A percentile compares a stretch with the other conserved stretches of the same genome.
phyloP scores from a whole-genome alignment of 2,797 vertebrate genomes.

The Myripristis jacobus region DNA sequence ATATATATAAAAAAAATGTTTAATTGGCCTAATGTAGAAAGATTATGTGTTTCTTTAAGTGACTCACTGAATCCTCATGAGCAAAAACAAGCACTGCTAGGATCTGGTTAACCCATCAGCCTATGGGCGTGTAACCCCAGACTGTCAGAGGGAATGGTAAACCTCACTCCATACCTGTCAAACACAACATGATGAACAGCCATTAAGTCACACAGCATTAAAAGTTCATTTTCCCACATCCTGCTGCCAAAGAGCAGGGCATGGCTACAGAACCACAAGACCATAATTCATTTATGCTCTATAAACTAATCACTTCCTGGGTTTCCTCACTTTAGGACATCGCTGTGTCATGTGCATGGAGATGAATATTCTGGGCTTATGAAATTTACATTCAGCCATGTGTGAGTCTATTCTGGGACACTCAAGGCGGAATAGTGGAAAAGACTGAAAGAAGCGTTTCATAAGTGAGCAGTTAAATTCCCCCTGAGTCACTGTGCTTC shows the following conservation, averaged over 20 bases:
- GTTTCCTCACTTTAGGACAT: constrained; percentile 48
- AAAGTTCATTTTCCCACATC: constrained; percentile 70
- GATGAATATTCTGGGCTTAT: constrained; percentile 57
- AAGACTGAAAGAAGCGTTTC: constrained; percentile 19
- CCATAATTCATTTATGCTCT: constrained; percentile 66
- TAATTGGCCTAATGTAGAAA: neutral
- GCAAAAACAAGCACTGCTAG: constrained; percentile 20
- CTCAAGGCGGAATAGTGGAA: constrained; percentile 19
- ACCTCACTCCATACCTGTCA: constrained; percentile 78
- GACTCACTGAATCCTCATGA: constrained; percentile 4
- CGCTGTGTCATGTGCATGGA: constrained; percentile 54
- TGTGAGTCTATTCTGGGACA: constrained; percentile 47
- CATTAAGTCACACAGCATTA: constrained; percentile 64
- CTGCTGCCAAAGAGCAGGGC: constrained; percentile 48
- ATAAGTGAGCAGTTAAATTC: constrained; percentile 41
- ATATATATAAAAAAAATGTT: no score
- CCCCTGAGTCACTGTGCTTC: constrained; percentile 37
- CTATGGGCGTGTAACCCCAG: constrained; percentile 66
- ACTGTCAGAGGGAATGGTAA: constrained; percentile 75
- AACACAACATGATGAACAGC: constrained; percentile 75
- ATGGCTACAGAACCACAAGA: constrained; percentile 65
- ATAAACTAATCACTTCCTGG: constrained; percentile 67
- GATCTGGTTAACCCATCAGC: constrained; percentile 61
- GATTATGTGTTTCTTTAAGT: constrained; percentile 9
- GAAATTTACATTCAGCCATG: constrained; percentile 51